Base-by-base conservation (phyloP, 1,140 invertebrate genomes). In the Daktulosphaira vitifoliae region DNA sequence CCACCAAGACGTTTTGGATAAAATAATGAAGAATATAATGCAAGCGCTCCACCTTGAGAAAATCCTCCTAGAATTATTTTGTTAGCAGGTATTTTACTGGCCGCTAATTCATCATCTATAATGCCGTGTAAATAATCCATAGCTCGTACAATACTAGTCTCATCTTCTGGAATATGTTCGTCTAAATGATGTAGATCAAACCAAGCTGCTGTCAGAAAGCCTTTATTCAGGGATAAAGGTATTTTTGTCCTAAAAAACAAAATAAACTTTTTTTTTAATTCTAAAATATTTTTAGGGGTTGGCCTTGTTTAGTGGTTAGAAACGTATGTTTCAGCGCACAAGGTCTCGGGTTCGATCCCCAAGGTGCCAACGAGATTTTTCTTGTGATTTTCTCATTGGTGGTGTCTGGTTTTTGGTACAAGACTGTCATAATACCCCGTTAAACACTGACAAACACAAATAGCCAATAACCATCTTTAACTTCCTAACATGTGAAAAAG, bases 171-270 rank as follows among this genome's bases (percentile, higher is more conserved):
- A n/a, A 86, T 87, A 66, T 81, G 84, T 15, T 86, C 83, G 74
- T 92, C 87, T 68, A 98, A 77, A 8, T 87, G 84, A 73, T 82
- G 81, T 56, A 98, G 79, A 78, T 98, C 94, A 80, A 97, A 98
- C 92, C 94, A 96, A 13, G 92, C 94, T 13, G 92, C 91, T 92
- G 96, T 96, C 69, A 82, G 81, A 72, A 92, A 92, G 1, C 93
- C 93, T 68, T 82, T 85, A 79, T 97, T 97, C 33, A 98, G 76
- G 4, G 93, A 91, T 0, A 98, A 93, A 15, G 92, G 89, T 78
- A 92, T 91, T 46, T 85, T 85, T 39, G 87, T 83, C 9, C 86
- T 87, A 72, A 2, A 16, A 13, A 1, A 11, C 1, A 53, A 33
- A 33, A 11, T 11, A 33, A 33, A 11, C n/a, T n/a, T n/a, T n/a